phyloP scores from a whole-genome alignment of 2,888 invertebrate genomes.

The Ichneumoninae sp. region DNA sequence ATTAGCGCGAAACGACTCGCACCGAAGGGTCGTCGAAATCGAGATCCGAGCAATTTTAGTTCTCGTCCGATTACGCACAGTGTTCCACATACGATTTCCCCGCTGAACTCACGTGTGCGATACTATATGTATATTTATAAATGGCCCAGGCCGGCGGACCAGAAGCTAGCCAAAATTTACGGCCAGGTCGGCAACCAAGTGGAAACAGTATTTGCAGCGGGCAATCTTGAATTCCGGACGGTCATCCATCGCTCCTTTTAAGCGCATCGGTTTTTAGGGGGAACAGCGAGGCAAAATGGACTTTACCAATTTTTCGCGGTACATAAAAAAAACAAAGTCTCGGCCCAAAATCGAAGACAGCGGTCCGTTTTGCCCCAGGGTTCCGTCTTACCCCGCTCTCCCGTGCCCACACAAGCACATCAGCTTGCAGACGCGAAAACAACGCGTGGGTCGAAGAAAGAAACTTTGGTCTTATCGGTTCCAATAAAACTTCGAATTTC shows the following conservation, averaged over 20 bases:
- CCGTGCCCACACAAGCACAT: background rate
- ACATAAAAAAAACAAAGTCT: background rate
- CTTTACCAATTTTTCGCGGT: background rate
- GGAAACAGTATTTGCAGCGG: conserved; percentile 27
- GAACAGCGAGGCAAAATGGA: background rate
- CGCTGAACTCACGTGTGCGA: conserved; percentile 8
- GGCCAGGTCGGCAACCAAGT: conserved; percentile 28
- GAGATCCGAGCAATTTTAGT: conserved; percentile 20
- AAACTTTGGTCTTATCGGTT: conserved; percentile 21
- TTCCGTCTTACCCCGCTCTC: too few species aligned
- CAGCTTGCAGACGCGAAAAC: conserved; percentile 4
- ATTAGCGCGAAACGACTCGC: conserved; percentile 12
- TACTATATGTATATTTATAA: conserved; percentile 50
- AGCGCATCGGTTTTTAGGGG: conserved; percentile 15
- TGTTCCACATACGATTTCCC: conserved; percentile 47
- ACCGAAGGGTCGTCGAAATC: background rate
- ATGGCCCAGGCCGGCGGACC: conserved; percentile 38
- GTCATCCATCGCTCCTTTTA: conserved; percentile 69
- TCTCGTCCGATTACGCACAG: background rate
- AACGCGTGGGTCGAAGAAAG: conserved; percentile 57
- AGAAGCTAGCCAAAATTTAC: conserved; percentile 51
- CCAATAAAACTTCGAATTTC: conserved; percentile 43
- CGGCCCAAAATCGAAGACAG: background rate
- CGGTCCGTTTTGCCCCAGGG: background rate
- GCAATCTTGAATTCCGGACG: background rate